A percentile compares a stretch with the other conserved stretches of the same genome.
Evolutionary conservation across 1,140 invertebrate species (phyloP).

Genomic region (Drosophila simulans): DNA sequence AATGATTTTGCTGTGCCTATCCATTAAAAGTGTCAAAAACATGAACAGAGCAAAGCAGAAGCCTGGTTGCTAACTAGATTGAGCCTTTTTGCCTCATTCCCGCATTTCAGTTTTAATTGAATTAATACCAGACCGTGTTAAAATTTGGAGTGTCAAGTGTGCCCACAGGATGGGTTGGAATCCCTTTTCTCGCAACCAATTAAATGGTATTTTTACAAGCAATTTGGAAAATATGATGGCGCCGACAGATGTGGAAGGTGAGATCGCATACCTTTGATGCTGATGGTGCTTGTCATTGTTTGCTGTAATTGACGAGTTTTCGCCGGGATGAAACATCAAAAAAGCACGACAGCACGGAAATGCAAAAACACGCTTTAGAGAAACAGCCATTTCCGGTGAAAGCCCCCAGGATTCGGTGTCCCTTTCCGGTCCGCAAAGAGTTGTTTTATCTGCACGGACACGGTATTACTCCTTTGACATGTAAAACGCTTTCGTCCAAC

Average conservation of each 20-base stretch:
- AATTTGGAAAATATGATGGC: slow-evolving; percentile 75
- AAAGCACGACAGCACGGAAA: slow-evolving; percentile 19
- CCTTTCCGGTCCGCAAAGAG: slow-evolving; percentile 20
- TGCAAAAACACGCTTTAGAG: slow-evolving; percentile 43
- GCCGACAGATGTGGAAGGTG: slow-evolving; percentile 51
- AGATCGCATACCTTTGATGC: slow-evolving; percentile 27
- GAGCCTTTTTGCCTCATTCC: slow-evolving; percentile 20
- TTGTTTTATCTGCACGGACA: slow-evolving; percentile 48
- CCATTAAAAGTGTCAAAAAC: slow-evolving; percentile 77
- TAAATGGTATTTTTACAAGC: slow-evolving; percentile 75
- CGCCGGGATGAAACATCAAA: slow-evolving; percentile 45
- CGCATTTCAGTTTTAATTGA: slow-evolving; percentile 55
- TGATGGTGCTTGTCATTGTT: slow-evolving; percentile 54
- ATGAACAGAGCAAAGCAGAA: slow-evolving; percentile 45
- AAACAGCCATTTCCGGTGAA: slow-evolving; percentile 27
- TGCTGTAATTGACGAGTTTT: slow-evolving; percentile 54
- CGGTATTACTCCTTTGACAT: slow-evolving; percentile 64
- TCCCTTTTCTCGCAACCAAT: slow-evolving; percentile 73
- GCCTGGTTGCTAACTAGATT: slow-evolving; percentile 31
- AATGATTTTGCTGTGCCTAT: slow-evolving; percentile 74
- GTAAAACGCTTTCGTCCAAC: slow-evolving; percentile 60
- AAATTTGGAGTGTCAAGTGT: slow-evolving; percentile 48
- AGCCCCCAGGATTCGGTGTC: slow-evolving; percentile 3
- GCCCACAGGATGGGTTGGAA: slow-evolving; percentile 23
- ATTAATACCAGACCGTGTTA: slow-evolving; percentile 66